A percentile compares a stretch with the other conserved stretches of the same genome.
These are phyloP conservation scores for Microctonus hyperodae DNA, from an alignment of 2,888 invertebrate species.

Conservation along the genomic window DNA sequence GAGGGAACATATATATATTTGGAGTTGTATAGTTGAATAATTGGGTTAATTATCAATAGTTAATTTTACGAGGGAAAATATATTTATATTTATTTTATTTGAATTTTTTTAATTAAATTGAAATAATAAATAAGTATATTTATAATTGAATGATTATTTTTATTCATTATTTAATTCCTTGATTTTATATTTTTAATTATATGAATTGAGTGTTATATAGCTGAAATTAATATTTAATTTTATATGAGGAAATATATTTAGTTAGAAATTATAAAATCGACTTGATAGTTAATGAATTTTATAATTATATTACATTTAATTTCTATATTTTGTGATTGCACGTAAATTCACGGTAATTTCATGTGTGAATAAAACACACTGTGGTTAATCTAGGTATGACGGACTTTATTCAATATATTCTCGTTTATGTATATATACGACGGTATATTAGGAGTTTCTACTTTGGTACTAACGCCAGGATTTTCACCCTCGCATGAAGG, in stretches of 20 bases:
- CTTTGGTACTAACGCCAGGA: background rate
- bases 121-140: no score
- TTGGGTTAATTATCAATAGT: background rate
- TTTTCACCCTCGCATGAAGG: conserved; percentile 8
- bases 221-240: background rate
- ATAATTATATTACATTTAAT: background rate
- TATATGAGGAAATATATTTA: background rate
- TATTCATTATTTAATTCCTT: no score
- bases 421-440: background rate
- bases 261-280: background rate
- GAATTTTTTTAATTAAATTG: background rate
- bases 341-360: background rate
- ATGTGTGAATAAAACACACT: no score
- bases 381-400: background rate
- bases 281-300: background rate
- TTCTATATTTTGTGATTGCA: background rate
- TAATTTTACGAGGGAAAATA: background rate
- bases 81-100: background rate
- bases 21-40: background rate
- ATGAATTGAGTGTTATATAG: no score
- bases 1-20: no score
- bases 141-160: no score
- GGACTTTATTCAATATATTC: background rate
- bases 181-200: no score
- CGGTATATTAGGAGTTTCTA: background rate